Base-by-base conservation (phyloP, 1,140 invertebrate genomes). In the Lasioglossum baleicum region DNA sequence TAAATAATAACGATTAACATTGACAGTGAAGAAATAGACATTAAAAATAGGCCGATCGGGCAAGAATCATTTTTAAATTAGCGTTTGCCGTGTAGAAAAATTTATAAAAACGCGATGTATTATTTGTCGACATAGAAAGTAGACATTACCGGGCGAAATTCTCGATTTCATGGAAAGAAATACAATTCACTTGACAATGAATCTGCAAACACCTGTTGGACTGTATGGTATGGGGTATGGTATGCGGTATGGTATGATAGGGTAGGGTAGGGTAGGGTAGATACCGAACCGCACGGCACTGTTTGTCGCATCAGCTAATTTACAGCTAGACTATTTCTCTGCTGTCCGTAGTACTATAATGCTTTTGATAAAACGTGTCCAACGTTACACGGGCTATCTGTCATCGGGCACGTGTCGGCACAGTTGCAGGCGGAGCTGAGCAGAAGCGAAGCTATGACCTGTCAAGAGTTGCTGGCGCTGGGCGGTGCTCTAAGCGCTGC, bases 401-500 rank as follows among this genome's bases (percentile, higher is more conserved):
- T 80, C 63, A 67, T 15, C n/a, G 22, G 31, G 22, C 53, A 13
- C 31, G 20, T 80, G 77, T 77, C 78, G n/a, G 77, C 70, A 26
- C 63, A 87, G 87, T 82, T 95, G 91, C 72, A 94, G 94, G 80
- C 90, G 88, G 88, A 94, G 88, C 88, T 95, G 92, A 90, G 94
- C 89, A 87, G 92, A 92, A 91, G 93, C 26, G 95, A 95, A 77
- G 94, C 95, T 13, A 96, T 98, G 95, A 98, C 97, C 2, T 98
- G 97, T 93, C 97, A 98, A 92, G 98, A 99, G 93, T 94, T 99
- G 2, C 94, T 99, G 61, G 97, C 97, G 48, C 94, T 98, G 42
- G 97, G 97, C 65, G 97, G 98, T 61, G 97, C 97, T 13, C 95
- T 99, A 42, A 97, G 97, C 85, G 97, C 98, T 1, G 97, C 97